These are phyloP conservation scores for Fabriciana adippe DNA, from an alignment of 2,888 invertebrate species.

Conservation along the genomic window DNA sequence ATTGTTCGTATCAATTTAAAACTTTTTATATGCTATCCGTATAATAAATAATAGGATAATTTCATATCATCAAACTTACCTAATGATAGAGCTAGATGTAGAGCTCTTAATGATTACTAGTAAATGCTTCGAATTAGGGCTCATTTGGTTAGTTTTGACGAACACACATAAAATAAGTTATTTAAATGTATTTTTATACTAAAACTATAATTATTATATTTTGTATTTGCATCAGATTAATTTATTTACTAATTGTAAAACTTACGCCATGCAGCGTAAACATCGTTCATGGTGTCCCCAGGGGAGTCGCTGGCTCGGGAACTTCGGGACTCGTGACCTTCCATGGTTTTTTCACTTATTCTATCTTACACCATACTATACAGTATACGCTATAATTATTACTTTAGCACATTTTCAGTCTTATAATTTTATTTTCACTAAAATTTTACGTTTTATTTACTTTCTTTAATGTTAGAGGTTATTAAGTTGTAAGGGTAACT, in stretches of 20 bases:
- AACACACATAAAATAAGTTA: too few species aligned
- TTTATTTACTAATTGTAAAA: conserved; percentile 42
- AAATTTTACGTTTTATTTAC: not conserved
- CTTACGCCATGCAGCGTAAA: conserved; percentile 86
- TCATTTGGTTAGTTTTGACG: too few species aligned
- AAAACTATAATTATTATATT: too few species aligned
- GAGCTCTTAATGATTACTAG: too few species aligned
- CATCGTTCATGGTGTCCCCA: conserved; percentile 85
- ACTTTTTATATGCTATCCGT: too few species aligned
- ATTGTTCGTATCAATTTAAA: too few species aligned
- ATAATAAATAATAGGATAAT: too few species aligned
- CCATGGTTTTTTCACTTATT: conserved; percentile 51
- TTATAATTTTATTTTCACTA: conserved; percentile 1
- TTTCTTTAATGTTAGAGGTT: not conserved
- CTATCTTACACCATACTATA: conserved; percentile 42
- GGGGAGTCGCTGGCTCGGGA: conserved; percentile 75
- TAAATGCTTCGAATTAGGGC: too few species aligned
- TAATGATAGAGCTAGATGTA: too few species aligned
- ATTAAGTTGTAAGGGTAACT: conserved; percentile 10
- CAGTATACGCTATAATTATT: conserved; percentile 6
- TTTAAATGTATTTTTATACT: too few species aligned
- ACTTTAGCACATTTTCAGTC: conserved; percentile 19
- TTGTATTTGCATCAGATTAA: not conserved
- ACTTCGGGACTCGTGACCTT: conserved; percentile 66
- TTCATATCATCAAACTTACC: too few species aligned